Base-by-base conservation (phyloP, 2,888 invertebrate genomes). In the Boloria selene region DNA sequence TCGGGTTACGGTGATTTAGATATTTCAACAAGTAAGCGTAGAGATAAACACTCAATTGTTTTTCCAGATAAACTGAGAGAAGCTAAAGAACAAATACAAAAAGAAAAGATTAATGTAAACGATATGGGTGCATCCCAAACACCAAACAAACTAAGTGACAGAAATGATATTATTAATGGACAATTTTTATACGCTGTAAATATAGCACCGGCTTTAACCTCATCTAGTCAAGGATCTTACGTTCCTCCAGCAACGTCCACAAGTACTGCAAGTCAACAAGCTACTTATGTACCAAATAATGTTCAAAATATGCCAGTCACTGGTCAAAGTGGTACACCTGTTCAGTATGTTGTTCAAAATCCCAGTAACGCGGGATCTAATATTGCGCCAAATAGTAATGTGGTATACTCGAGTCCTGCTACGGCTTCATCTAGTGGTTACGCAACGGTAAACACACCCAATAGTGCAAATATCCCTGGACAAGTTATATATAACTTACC, bases 101-200 rank as follows among this genome's bases (percentile, higher is more conserved):
- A 64, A 51, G 13, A 51, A 54, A 56, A 42, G 5, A 56, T 13
- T 47, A 26, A 18, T 22, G n/a, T 45, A 14, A 16, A 14, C 47
- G 10, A 16, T 14, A 16, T 49, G 16, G 10, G 49, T 31, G 38
- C 13, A 3, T 38, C 18, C 17, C 49, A 64, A 16, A 26, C 56
- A n/a, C 38, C 63, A 44, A 55, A 42, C n/a, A 22, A 22, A 22
- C 17, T 44, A 42, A n/a, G 31, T 50, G 47, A 38, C 14, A 16
- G 18, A 14, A 58, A 56, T 58, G 51, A 16, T 18, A 31, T 44
- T 50, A 13, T 14, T 44, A 58, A 42, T 13, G 44, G 44, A 6
- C 64, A 67, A 42, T 44, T 70, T 2, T 54, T 70, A 53, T 70
- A 70, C 31, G 70, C 70, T 14, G 65, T 67, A 10, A 68, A 50